phyloP scores from a whole-genome alignment of 1,140 invertebrate species.

The Paraescarpia echinospica region DNA sequence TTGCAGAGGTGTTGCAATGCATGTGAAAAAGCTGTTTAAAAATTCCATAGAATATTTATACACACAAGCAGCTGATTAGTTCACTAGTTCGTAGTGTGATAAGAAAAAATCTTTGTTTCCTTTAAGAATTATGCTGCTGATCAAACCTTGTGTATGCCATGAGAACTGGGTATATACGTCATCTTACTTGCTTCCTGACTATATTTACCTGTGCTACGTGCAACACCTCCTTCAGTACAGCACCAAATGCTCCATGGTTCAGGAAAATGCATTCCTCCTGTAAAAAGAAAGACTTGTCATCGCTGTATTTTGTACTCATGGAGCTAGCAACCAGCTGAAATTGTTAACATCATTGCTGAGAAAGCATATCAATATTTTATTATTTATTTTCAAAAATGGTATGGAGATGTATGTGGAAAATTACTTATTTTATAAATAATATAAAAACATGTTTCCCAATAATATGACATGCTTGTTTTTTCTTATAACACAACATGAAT shows the following conservation, averaged over 20 bases:
- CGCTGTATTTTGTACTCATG: neutral
- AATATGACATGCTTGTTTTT: neutral
- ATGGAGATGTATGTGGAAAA: neutral
- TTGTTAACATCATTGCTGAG: neutral
- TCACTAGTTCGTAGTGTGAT: neutral
- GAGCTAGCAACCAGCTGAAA: neutral
- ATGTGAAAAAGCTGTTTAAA: too few species aligned
- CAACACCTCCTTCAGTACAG: conserved; percentile 47
- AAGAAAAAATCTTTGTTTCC: neutral
- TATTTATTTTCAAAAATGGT: neutral
- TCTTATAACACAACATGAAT: too few species aligned
- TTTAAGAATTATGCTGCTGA: neutral
- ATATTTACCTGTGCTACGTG: conserved; percentile 43
- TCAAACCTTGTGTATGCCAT: neutral
- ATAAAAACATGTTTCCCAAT: too few species aligned
- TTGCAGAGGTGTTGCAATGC: too few species aligned
- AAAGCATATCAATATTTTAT: neutral
- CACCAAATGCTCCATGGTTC: conserved; percentile 58
- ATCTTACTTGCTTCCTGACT: neutral
- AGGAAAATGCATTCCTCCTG: conserved; percentile 50
- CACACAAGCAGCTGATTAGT: neutral
- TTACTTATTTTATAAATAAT: neutral
- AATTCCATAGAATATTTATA: neutral
- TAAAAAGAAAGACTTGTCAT: conserved; percentile 11
- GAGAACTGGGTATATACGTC: neutral